phyloP scores from a whole-genome alignment of 1,140 invertebrate species.

The Antheraea mylitta region DNA sequence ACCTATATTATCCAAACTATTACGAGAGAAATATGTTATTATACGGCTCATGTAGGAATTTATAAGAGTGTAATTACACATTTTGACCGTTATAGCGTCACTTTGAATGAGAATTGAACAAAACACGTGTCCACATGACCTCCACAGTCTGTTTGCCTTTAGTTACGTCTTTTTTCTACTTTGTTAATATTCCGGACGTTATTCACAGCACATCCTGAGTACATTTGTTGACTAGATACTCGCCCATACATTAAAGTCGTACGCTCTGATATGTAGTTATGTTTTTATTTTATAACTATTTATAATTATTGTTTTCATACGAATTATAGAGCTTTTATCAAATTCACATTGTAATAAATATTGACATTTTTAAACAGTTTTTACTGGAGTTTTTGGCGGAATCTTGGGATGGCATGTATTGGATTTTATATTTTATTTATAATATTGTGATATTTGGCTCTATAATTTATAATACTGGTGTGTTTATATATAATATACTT shows the following conservation, averaged over 20 bases:
- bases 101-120: background rate
- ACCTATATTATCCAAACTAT: too few relatives aligned
- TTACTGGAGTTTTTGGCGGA: too few relatives aligned
- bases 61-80: background rate
- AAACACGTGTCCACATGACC: background rate
- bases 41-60: too few relatives aligned
- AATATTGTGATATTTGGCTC: too few relatives aligned
- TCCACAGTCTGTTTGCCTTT: constrained; percentile 2
- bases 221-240: constrained; percentile 7
- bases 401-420: too few relatives aligned
- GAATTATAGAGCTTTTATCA: too few relatives aligned
- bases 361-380: too few relatives aligned
- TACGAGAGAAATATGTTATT: too few relatives aligned
- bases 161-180: constrained; percentile 18
- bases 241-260: background rate
- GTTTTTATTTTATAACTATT: background rate
- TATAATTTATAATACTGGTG: too few relatives aligned
- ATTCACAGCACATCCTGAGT: constrained; percentile 25
- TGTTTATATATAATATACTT: too few relatives aligned
- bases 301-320: background rate
- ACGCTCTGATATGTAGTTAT: background rate
- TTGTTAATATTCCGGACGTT: constrained; percentile 29
- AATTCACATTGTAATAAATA: too few relatives aligned
- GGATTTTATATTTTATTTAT: too few relatives aligned
- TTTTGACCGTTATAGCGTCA: background rate